Conservation (phyloP, 2,113 vertebrate species). For the Dicrurus megarhynchus region DNA sequence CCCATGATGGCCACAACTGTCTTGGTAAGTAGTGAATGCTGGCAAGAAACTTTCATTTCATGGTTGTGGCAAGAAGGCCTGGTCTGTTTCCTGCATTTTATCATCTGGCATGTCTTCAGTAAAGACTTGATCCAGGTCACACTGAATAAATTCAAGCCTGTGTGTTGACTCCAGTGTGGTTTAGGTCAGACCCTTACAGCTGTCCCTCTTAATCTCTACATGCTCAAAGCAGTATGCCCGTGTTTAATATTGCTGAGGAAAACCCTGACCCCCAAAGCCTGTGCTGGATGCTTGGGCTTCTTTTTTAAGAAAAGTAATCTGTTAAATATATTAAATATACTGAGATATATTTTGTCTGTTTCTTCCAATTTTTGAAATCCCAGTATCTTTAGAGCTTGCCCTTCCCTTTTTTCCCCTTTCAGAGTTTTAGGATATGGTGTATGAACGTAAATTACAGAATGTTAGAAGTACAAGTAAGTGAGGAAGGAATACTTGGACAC, state of each 20-base stretch:
- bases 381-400: neutral
- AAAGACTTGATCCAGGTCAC: neutral
- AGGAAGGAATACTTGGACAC: neutral
- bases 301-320: neutral
- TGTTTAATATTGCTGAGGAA: neutral
- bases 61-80: neutral
- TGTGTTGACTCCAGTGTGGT: neutral
- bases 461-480: neutral
- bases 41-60: neutral
- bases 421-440: neutral
- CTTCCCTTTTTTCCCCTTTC: neutral
- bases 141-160: neutral
- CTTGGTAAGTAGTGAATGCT: constrained; percentile 78
- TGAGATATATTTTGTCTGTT: neutral
- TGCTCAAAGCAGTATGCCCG: neutral
- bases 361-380: neutral
- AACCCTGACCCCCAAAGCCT: neutral
- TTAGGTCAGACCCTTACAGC: neutral
- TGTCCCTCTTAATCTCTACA: neutral
- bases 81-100: neutral
- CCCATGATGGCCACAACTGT: constrained; percentile 96
- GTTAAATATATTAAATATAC: neutral
- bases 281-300: neutral
- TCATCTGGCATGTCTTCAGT: neutral
- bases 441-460: neutral